Evolutionary conservation across 1,140 invertebrate species (phyloP).

Genomic region (Bathynomus jamesi): DNA sequence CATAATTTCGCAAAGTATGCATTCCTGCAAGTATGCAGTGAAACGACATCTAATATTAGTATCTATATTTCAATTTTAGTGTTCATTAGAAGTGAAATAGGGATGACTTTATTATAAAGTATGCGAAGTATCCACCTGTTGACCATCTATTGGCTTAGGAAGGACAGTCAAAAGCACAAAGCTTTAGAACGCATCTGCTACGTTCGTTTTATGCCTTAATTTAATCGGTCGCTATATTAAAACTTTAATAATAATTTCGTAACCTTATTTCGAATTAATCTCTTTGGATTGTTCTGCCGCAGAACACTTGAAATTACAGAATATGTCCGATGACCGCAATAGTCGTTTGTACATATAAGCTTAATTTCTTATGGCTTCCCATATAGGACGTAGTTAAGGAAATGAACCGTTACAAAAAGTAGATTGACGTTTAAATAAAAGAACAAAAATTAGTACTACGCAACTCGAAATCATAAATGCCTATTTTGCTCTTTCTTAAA

Average conservation of each 20-base stretch:
- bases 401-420: no score
- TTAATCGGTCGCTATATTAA: background rate
- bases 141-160: background rate
- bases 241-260: background rate
- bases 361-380: no score
- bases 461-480: no score
- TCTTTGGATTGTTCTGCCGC: background rate
- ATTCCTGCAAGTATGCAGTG: background rate
- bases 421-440: no score
- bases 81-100: background rate
- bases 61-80: slow-evolving; percentile 1
- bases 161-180: background rate
- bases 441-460: no score
- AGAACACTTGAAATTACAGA: no score
- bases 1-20: background rate
- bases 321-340: no score
- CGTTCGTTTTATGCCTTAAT: background rate
- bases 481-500: no score
- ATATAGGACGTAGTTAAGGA: no score
- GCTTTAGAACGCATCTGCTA: background rate
- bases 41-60: background rate
- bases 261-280: background rate
- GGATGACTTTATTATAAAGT: slow-evolving; percentile 1
- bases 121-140: background rate
- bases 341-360: no score